Percentiles rank a stretch among this genome's conserved stretches.
These are phyloP conservation scores for Gymnodraco acuticeps DNA, from an alignment of 2,797 vertebrate species.

Conservation along the genomic window DNA sequence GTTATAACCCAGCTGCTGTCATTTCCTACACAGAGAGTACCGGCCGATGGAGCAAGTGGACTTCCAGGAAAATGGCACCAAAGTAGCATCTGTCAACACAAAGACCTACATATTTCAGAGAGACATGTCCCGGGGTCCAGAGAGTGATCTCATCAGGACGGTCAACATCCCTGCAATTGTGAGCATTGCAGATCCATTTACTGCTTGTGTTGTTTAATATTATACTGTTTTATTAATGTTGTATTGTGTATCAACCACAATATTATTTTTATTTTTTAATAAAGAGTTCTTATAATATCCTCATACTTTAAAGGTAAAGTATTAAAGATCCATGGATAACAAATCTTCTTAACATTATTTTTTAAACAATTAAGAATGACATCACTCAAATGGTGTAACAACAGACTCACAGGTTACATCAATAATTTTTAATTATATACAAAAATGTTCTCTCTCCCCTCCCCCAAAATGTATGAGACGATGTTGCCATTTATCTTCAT, in stretches of 20 bases:
- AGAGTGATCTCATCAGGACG: constrained; percentile 91
- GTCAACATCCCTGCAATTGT: constrained; percentile 94
- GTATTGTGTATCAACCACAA: neutral
- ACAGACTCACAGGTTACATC: neutral
- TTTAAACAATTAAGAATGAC: neutral
- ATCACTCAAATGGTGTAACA: neutral
- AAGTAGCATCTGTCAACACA: constrained; percentile 89
- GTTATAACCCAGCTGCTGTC: neutral
- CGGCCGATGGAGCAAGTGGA: constrained; percentile 88
- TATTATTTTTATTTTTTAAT: neutral
- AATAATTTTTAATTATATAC: neutral
- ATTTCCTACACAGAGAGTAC: constrained; percentile 88
- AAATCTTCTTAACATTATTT: neutral
- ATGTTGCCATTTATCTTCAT: neutral
- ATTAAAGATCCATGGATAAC: neutral
- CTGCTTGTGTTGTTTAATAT: neutral
- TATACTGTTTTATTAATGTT: neutral
- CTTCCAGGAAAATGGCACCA: constrained; percentile 92
- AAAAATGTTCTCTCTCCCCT: neutral
- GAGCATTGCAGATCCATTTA: constrained; percentile 56
- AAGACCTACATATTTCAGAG: constrained; percentile 93
- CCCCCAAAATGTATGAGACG: neutral
- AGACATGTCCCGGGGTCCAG: constrained; percentile 89
- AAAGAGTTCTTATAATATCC: neutral
- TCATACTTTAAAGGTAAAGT: neutral